Percentiles rank a stretch among this genome's conserved stretches.
phyloP scores from a whole-genome alignment of 2,888 invertebrate genomes.

The Coenonympha arcania region DNA sequence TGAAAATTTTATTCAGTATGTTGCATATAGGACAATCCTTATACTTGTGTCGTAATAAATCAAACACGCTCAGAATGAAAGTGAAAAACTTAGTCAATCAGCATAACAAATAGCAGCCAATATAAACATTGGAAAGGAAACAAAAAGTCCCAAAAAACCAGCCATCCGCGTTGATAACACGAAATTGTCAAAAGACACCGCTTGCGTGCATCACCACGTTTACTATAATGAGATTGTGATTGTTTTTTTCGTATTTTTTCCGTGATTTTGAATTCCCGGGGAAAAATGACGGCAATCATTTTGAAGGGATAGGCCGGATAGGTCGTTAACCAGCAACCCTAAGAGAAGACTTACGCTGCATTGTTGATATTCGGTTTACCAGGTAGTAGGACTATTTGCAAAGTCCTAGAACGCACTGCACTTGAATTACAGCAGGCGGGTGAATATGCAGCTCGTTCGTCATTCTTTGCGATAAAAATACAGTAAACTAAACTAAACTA shows the following conservation, averaged over 20 bases:
- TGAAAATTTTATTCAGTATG: not conserved
- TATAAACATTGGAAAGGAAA: slow-evolving; percentile 19
- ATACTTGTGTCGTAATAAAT: slow-evolving; percentile 10
- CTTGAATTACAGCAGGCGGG: no score
- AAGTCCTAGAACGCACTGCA: no score
- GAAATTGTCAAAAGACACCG: slow-evolving; percentile 34
- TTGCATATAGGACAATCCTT: not conserved
- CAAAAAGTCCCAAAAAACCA: slow-evolving; percentile 9
- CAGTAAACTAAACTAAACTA: no score
- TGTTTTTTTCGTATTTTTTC: slow-evolving; percentile 32
- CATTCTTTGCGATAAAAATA: no score
- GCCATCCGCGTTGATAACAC: slow-evolving; percentile 24
- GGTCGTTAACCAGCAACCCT: not conserved
- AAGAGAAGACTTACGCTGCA: not conserved
- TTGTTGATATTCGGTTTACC: not conserved
- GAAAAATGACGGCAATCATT: slow-evolving; percentile 55
- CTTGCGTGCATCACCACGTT: slow-evolving; percentile 37
- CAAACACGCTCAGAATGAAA: slow-evolving; percentile 22
- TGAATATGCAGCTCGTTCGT: no score
- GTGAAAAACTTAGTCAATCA: slow-evolving; percentile 32
- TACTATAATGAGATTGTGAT: slow-evolving; percentile 41
- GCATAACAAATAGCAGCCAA: slow-evolving; percentile 29
- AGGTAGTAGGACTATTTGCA: no score
- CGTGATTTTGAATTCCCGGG: slow-evolving; percentile 22
- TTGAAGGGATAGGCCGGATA: slow-evolving; percentile 42